Percentiles rank a stretch among this genome's conserved stretches.
These are phyloP conservation scores for Cephalopachus bancanus DNA, from an alignment of 2,797 vertebrate species.

Conservation along the genomic window DNA sequence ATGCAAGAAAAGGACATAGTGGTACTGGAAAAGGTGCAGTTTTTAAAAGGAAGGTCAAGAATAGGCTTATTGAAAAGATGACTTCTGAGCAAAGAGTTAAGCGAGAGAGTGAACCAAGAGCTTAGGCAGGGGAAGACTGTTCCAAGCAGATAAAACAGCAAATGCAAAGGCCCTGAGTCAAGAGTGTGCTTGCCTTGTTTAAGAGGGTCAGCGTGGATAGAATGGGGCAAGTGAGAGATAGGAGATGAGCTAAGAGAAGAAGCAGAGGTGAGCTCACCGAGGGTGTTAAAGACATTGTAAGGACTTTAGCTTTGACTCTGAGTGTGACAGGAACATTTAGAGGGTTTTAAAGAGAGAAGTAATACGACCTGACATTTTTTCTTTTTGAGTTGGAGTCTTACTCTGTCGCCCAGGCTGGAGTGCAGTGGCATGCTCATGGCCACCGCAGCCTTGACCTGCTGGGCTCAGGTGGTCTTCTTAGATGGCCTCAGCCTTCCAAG, in stretches of 20 bases:
- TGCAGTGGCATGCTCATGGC: too few relatives aligned
- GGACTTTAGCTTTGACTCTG: background rate
- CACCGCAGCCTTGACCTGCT: too few relatives aligned
- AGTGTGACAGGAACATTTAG: background rate
- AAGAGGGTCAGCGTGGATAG: background rate
- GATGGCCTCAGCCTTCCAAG: too few relatives aligned
- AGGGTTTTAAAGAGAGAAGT: slow-evolving; percentile 9
- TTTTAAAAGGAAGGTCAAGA: background rate
- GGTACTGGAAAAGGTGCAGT: background rate
- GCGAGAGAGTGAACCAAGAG: background rate
- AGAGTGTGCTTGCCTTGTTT: background rate
- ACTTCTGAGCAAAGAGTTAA: slow-evolving; percentile 16
- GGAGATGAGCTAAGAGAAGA: background rate
- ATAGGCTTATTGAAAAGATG: background rate
- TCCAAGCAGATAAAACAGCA: background rate
- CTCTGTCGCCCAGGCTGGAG: too few relatives aligned
- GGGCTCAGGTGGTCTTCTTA: too few relatives aligned
- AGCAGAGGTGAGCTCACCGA: background rate
- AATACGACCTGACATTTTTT: background rate
- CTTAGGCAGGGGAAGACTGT: background rate
- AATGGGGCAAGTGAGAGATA: background rate
- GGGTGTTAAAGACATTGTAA: background rate
- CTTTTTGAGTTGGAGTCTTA: too few relatives aligned
- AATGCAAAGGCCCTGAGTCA: background rate
- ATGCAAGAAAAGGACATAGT: background rate